Evolutionary conservation across 1,140 invertebrate species (phyloP), one percentile per base, ranked within the genome.

Genomic region (Aphidius ervi): DNA sequence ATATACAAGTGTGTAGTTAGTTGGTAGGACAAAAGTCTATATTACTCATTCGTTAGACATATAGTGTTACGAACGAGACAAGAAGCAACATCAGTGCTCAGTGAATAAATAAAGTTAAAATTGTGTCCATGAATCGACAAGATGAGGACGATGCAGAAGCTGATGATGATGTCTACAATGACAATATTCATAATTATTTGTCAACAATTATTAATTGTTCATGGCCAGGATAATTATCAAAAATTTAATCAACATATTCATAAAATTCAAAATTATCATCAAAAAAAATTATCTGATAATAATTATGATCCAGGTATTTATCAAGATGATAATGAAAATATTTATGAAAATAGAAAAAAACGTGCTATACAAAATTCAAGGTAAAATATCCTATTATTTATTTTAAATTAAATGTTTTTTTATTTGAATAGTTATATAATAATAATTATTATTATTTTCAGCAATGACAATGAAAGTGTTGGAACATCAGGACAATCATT

Each of bases 51-150:
- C 23, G 23, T 31, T 31, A 31, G 42, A 37, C 37, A 42, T 43
- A 48, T 52, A 43, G 23, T 45, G 58, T n/a, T 43, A 50, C 39
- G 45, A 43, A 46, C 41, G 20, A 6, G 42, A 10, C 9, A 43
- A 4, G 39, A 3, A 31, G 46, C 16, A 45, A 40, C 39, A 58
- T 37, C 40, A 54, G 41, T 23, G 8, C 37, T 41, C 5, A 52
- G 53, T 50, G 16, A 55, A 59, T 59, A 60, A 60, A 65, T 63
- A 64, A 31, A 67, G 61, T 65, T 61, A 63, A 63, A 54, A 56
- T 52, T 63, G 68, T 68, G 66, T 70, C 66, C 65, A 69, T 70
- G 68, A 69, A 64, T 65, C 66, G 67, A 56, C 63, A 68, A 68
- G 70, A 73, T 70, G 72, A 70, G 56, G 68, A 72, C 62, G 57